Base-by-base conservation (phyloP, 2,888 invertebrate species). In the Euclidia mi region DNA sequence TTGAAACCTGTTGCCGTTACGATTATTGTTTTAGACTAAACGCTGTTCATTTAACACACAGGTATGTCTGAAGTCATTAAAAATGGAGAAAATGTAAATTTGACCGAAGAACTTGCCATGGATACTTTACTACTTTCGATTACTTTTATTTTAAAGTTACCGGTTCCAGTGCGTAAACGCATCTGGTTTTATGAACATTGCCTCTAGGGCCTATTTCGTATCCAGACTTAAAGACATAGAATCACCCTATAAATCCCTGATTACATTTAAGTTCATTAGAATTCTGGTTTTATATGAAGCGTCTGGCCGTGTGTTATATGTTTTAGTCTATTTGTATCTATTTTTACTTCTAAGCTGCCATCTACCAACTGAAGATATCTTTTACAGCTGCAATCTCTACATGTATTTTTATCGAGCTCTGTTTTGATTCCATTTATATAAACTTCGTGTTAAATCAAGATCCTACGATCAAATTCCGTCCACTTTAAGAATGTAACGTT, bases 91-190 rank as follows among this genome's bases (percentile, higher is more conserved):
- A 47, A 67, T 62, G 56, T 34, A 56, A 60, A 65, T 67, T 65
- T 49, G 61, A 49, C 56, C 15, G 37, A 61, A 63, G 61, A 81
- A 76, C 76, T 56, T 63, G 73, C 75, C 65, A 61, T 48, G 49
- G 71, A 73, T 70, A 78, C 65, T 76, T 80, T 72, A 71, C 56
- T 76, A 74, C 71, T 76, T 80, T 79, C 67, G 67, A 78, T 81
- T 68, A 67, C 68, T 57, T 71, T 69, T 66, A 66, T 68, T 73
- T 44, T 46, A 29, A 65, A 65, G 66, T 78, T 70, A 60, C 59
- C 52, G 52, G 47, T 32, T 51, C 32, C 17, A 35, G 35, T 35
- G 10, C 18, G 32, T 32, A 2, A 20, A 41, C 14, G 11, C 28
- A 20, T 38, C 17, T 1, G 15, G 9, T 35, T 35, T 45, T 37